Percentiles rank a stretch among this genome's conserved stretches.
These are phyloP conservation scores for Arvicanthis niloticus DNA, from an alignment of 2,113 vertebrate genomes.

Conservation along the genomic window DNA sequence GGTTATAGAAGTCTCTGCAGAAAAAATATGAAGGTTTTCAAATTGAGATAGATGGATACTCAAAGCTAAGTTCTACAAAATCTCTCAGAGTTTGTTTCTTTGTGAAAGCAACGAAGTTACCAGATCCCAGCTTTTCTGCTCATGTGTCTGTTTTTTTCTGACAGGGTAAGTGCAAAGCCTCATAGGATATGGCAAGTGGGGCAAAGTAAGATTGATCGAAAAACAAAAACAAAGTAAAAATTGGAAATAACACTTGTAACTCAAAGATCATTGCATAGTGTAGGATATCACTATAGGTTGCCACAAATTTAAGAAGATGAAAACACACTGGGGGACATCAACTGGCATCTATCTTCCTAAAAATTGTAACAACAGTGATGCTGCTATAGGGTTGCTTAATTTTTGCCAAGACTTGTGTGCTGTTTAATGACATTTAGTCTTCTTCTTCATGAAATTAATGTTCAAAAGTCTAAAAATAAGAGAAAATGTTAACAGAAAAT, in stretches of 20 bases:
- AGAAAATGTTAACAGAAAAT: conserved; percentile 21
- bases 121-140: background rate
- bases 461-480: background rate
- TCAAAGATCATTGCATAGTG: background rate
- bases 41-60: conserved; percentile 32
- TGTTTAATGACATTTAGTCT: background rate
- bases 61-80: background rate
- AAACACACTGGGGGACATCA: background rate
- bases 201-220: background rate
- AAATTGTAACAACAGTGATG: background rate
- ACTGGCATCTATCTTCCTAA: background rate
- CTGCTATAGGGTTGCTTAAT: background rate
- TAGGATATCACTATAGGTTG: background rate
- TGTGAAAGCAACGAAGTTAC: conserved; percentile 7
- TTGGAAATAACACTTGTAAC: background rate
- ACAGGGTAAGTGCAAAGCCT: background rate
- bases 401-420: background rate
- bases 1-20: background rate
- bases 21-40: background rate
- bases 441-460: background rate
- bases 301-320: background rate
- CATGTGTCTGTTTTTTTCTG: background rate
- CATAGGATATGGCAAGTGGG: background rate
- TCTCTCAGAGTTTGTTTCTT: background rate
- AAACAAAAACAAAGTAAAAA: background rate